Evolutionary conservation across 2,888 invertebrate species (phyloP).

Genomic region (Perdita meconis): DNA sequence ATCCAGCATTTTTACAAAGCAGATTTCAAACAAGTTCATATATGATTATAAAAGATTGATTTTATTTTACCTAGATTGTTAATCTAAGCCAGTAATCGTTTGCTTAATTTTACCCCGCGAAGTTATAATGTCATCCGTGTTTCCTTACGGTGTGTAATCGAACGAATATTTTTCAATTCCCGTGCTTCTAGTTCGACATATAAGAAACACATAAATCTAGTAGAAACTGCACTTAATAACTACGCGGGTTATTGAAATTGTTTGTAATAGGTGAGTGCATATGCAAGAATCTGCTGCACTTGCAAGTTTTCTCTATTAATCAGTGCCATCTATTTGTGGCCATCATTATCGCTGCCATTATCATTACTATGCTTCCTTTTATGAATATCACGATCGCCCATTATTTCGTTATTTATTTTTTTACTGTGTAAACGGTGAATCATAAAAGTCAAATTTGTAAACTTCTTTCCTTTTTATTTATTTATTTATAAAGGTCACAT

Average conservation of each 20-base stretch:
- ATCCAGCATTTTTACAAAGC: neutral
- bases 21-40: neutral
- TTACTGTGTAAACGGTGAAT: neutral
- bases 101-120: neutral
- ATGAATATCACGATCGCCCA: neutral
- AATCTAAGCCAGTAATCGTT: neutral
- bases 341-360: neutral
- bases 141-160: neutral
- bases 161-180: neutral
- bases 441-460: too few relatives aligned
- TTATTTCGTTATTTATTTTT: neutral
- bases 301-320: neutral
- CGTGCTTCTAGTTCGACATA: too few relatives aligned
- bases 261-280: neutral
- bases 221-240: slow-evolving; percentile 4
- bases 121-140: neutral
- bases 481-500: too few relatives aligned
- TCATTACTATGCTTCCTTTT: neutral
- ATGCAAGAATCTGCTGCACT: neutral
- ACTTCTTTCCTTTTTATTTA: too few relatives aligned
- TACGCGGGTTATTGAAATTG: neutral
- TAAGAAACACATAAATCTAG: neutral
- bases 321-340: neutral
- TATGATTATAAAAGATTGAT: neutral
- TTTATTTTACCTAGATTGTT: neutral